Percentiles rank a stretch among this genome's conserved stretches.
phyloP scores from a whole-genome alignment of 2,113 vertebrate genomes.

The Neodontobutis hainanensis region DNA sequence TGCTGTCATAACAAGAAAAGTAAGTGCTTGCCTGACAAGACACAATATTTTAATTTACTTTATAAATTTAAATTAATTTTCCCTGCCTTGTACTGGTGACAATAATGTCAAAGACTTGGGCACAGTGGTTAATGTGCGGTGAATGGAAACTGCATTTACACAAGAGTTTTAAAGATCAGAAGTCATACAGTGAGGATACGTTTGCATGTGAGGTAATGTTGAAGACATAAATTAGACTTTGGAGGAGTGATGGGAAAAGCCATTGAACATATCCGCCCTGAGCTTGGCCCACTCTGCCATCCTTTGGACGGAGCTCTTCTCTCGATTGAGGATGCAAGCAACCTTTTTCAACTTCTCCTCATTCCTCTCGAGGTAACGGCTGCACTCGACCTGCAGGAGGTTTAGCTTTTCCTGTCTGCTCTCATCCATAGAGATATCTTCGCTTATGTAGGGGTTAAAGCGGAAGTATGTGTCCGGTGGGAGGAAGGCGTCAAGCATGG shows the following conservation, averaged over 20 bases:
- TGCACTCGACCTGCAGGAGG: slow-evolving; percentile 85
- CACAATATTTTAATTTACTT: not conserved
- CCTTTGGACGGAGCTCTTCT: slow-evolving; percentile 86
- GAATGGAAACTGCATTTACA: not conserved
- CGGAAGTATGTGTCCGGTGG: slow-evolving; percentile 91
- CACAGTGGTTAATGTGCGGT: no score
- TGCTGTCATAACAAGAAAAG: slow-evolving; percentile 12
- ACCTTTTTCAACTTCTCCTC: slow-evolving; percentile 90
- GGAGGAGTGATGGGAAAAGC: slow-evolving; percentile 78
- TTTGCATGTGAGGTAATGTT: slow-evolving; percentile 27
- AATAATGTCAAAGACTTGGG: no score
- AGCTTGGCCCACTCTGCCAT: slow-evolving; percentile 86
- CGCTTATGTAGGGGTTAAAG: slow-evolving; percentile 93
- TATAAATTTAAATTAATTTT: no score
- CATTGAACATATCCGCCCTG: slow-evolving; percentile 87
- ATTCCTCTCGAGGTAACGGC: slow-evolving; percentile 89
- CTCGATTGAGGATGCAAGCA: slow-evolving; percentile 82
- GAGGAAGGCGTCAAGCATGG: slow-evolving; percentile 90
- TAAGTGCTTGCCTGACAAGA: not conserved
- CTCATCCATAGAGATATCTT: slow-evolving; percentile 92
- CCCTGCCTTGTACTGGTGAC: no score
- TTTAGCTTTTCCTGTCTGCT: slow-evolving; percentile 90
- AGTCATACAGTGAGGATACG: not conserved
- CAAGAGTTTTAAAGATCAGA: slow-evolving; percentile 5
- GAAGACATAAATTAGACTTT: slow-evolving; percentile 72